Base-by-base conservation (phyloP, 2,113 vertebrate genomes). In the Brachypodius melanocephalos region DNA sequence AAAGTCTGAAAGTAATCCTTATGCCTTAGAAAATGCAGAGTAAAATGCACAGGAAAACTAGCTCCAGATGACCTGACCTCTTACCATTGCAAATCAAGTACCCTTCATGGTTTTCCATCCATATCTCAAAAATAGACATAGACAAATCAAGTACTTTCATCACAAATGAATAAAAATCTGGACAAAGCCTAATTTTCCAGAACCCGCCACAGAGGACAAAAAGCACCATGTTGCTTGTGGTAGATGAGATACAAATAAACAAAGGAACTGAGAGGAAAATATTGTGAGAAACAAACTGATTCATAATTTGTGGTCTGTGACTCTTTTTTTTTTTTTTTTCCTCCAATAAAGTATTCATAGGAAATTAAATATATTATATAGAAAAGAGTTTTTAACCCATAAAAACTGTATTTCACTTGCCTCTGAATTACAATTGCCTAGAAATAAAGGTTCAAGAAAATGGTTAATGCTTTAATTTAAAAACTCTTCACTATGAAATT, bases 391-490 rank as follows among this genome's bases (percentile, higher is more conserved):
- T 89, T 93, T 62, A 49, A 57, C 43, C 12, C 52, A 38, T 42
- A 59, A 88, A 81, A 91, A 3, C 9, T 10, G 18, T 18, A 63
- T 82, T 84, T 86, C 32, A 26, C 12, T 90, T 15, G 22, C 38
- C 15, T 38, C 38, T 93, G 65, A 55, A 65, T 78, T 89, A 51
- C 21, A 62, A 74, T 22, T 89, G 38, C 42, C 31, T 32, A 55
- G 52, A 85, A 75, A 14, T 38, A 85, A 79, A 75, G 29, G 55
- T 58, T 95, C 48, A 62, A 83, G 65, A 63, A 96, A 96, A 92
- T 61, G 54, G 92, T 94, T 97, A 96, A 96, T 57, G 28, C 51
- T 93, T 94, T 96, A 87, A 96, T 97, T 94, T 96, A 49, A 92
- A 96, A 96, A 67, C 46, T 78, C 88, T 91, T 87, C 81, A 84